These are phyloP conservation scores for Lepidonotus clava DNA, from an alignment of 2,888 invertebrate species.

Conservation along the genomic window DNA sequence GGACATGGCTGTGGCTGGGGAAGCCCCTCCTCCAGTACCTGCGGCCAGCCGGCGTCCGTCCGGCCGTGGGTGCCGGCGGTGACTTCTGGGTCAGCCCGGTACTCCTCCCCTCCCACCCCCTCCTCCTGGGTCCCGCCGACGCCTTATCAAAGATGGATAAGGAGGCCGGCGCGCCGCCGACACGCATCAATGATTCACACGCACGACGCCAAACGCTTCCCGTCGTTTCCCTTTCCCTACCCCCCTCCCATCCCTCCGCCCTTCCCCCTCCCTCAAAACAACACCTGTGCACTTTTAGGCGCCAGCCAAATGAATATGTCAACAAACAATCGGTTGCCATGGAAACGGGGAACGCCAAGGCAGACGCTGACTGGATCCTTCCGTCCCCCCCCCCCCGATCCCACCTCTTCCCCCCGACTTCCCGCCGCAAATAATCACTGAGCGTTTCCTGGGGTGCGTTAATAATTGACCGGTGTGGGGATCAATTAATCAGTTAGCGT, in stretches of 20 bases:
- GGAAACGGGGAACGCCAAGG: constrained; percentile 20
- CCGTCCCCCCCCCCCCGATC: neutral
- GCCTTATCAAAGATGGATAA: constrained; percentile 30
- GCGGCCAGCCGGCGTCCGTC: too few relatives aligned
- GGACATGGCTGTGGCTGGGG: too few relatives aligned
- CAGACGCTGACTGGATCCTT: constrained; percentile 28
- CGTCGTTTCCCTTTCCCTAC: neutral
- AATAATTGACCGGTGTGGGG: neutral
- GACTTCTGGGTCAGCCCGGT: constrained; percentile 40
- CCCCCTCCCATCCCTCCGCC: neutral
- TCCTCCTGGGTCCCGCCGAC: neutral
- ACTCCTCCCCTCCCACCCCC: neutral
- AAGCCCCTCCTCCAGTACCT: too few relatives aligned
- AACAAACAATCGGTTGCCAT: constrained; percentile 10
- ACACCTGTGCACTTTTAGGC: constrained; percentile 42
- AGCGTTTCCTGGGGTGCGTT: neutral
- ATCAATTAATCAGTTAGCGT: constrained; percentile 33
- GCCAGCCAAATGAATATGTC: neutral
- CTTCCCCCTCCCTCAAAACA: neutral
- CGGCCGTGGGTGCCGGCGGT: neutral
- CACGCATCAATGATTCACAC: constrained; percentile 31
- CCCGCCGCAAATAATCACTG: constrained; percentile 24
- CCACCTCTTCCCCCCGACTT: neutral
- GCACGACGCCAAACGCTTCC: neutral
- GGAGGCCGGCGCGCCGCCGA: neutral